Base-by-base conservation (phyloP, 2,888 invertebrate genomes). In the Carpatolechia fugitivella region DNA sequence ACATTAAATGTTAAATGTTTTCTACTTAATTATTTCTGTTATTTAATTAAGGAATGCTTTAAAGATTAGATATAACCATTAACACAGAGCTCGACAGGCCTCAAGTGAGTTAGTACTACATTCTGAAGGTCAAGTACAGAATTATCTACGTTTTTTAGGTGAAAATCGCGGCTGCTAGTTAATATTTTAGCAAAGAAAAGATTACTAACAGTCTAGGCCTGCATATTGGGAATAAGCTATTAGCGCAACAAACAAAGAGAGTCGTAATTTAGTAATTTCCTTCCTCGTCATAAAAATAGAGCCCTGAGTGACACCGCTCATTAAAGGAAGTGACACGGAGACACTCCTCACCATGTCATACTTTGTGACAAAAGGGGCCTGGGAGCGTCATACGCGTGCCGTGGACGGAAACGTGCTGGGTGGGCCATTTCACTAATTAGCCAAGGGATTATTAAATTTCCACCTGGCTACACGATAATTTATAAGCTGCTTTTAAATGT, bases 351-450 rank as follows among this genome's bases (percentile, higher is more conserved):
- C 46, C 46, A 60, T 64, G 68, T 61, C 69, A 65, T 59, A 65
- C 62, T 59, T 61, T 66, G 72, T 68, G 73, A 57, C 44, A 69
- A 64, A 58, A 54, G 60, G 64, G 72, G 70, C 59, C 56, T 67
- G 76, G 72, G 72, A 72, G 61, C 66, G 66, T 66, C 69, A 24
- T 6, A 24, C 24, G 24, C 24, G 3, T 24, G 24, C 3, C 24
- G 24, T 24, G 24, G 24, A 24, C 6, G 24, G 60, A 67, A 72
- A 66, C 60, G 66, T 76, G 69, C 72, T 71, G 69, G 61, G 65
- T 66, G 69, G 61, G 65, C 65, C 66, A 74, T 74, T 76, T 70
- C 58, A 60, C 64, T 79, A 83, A 81, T 80, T 82, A 79, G 72
- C 60, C 54, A 41, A 44, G 68, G 63, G 54, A 63, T 67, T 66